phyloP scores from a whole-genome alignment of 2,888 invertebrate genomes.

The Anodontia alba region DNA sequence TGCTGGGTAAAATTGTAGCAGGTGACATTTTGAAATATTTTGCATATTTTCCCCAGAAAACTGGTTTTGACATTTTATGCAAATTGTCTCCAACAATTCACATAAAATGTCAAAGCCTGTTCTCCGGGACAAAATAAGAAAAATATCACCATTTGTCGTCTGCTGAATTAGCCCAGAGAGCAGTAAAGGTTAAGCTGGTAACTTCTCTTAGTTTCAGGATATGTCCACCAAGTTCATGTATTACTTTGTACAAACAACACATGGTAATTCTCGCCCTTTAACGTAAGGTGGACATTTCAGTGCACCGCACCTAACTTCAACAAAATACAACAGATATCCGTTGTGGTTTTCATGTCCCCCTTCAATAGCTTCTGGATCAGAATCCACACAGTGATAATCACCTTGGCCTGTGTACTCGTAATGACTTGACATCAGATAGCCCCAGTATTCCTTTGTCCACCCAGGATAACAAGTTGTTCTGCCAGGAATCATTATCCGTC shows the following conservation, averaged over 20 bases:
- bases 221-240: no score
- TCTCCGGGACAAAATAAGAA: no score
- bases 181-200: no score
- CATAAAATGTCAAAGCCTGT: no score
- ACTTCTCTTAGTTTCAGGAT: no score
- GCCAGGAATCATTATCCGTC: slow-evolving; percentile 35
- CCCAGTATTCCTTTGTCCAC: slow-evolving; percentile 42
- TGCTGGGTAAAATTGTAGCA: no score
- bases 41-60: no score
- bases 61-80: no score
- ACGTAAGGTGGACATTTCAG: slow-evolving; percentile 38
- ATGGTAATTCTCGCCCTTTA: slow-evolving; percentile 40
- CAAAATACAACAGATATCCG: slow-evolving; percentile 17
- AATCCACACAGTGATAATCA: slow-evolving; percentile 38
- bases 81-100: no score
- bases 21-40: no score
- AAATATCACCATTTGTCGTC: no score
- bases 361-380: not conserved
- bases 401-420: slow-evolving; percentile 20
- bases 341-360: slow-evolving; percentile 27
- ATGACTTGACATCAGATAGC: slow-evolving; percentile 37
- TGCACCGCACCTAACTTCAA: slow-evolving; percentile 31
- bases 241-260: slow-evolving; percentile 45
- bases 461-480: slow-evolving; percentile 27
- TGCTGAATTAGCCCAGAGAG: no score